Evolutionary conservation across 1,140 invertebrate genomes (phyloP).

Genomic region (Pissodes strobi): DNA sequence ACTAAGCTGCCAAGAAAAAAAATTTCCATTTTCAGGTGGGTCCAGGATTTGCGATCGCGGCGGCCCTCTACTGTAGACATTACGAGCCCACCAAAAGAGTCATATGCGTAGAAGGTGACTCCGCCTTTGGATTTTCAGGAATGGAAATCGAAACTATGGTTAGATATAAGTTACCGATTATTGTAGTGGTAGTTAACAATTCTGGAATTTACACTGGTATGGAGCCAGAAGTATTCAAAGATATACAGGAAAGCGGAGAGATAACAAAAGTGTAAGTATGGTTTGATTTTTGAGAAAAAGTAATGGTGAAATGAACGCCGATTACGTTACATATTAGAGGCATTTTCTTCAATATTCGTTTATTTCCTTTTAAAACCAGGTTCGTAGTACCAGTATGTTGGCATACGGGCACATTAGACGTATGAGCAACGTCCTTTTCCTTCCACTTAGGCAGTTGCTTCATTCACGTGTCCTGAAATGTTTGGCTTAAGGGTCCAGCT

Average conservation of each 20-base stretch:
- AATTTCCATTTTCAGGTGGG: conserved; percentile 75
- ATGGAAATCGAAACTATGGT: conserved; percentile 98
- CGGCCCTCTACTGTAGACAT: conserved; percentile 86
- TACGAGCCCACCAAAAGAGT: conserved; percentile 80
- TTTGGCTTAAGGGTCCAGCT: no score
- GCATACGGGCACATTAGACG: no score
- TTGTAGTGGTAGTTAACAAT: conserved; percentile 94
- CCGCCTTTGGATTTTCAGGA: conserved; percentile 95
- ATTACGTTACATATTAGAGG: no score
- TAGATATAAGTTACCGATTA: conserved; percentile 89
- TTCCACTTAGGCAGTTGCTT: no score
- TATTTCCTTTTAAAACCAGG: no score
- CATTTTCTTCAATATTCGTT: no score
- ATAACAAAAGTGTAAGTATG: conserved; percentile 65
- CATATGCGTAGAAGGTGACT: conserved; percentile 90
- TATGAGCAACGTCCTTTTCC: no score
- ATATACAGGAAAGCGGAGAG: conserved; percentile 70
- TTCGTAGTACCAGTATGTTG: no score
- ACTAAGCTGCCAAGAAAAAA: no score
- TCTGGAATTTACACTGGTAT: conserved; percentile 92
- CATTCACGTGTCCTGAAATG: no score
- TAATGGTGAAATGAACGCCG: no score
- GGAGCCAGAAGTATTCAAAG: conserved; percentile 73
- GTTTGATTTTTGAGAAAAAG: not conserved
- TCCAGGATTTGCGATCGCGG: conserved; percentile 89